phyloP scores from a whole-genome alignment of 1,140 invertebrate species.

The Lepidurus packardi region DNA sequence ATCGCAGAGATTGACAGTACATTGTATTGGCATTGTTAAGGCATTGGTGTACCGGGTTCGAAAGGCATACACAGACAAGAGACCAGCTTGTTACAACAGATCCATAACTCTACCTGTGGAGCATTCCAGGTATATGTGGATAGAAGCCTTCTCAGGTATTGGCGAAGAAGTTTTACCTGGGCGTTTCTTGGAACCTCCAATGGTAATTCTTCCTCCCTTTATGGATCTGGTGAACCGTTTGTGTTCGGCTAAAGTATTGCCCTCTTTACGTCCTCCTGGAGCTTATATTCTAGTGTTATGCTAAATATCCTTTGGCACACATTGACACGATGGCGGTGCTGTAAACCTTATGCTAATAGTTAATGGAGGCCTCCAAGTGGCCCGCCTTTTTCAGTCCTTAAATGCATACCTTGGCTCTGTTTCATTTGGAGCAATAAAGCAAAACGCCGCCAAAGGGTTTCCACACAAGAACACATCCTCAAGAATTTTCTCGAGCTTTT shows the following conservation, averaged over 20 bases:
- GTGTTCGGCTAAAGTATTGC: background rate
- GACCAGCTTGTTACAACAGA: background rate
- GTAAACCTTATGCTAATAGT: conserved; percentile 16
- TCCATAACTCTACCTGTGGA: background rate
- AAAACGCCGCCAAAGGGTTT: conserved; percentile 13
- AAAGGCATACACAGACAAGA: background rate
- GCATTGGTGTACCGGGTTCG: too few relatives aligned
- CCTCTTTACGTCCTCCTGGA: background rate
- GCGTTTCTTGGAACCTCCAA: background rate
- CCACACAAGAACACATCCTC: background rate
- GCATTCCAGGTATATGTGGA: background rate
- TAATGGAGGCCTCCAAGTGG: background rate
- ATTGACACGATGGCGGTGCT: conserved; percentile 14
- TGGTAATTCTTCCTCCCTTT: background rate
- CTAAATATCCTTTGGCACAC: conserved; percentile 21
- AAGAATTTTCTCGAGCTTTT: background rate
- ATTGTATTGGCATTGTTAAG: too few relatives aligned
- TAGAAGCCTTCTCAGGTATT: background rate
- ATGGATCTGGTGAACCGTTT: background rate
- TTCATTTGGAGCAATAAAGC: conserved; percentile 10
- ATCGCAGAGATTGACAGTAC: too few relatives aligned
- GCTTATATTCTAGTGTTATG: background rate
- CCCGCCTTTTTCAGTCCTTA: background rate
- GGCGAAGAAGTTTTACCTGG: background rate
- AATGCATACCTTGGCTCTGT: conserved; percentile 14